A percentile compares a stretch with the other conserved stretches of the same genome.
phyloP scores from a whole-genome alignment of 2,113 vertebrate genomes.

The Chaetorhynchus papuensis region DNA sequence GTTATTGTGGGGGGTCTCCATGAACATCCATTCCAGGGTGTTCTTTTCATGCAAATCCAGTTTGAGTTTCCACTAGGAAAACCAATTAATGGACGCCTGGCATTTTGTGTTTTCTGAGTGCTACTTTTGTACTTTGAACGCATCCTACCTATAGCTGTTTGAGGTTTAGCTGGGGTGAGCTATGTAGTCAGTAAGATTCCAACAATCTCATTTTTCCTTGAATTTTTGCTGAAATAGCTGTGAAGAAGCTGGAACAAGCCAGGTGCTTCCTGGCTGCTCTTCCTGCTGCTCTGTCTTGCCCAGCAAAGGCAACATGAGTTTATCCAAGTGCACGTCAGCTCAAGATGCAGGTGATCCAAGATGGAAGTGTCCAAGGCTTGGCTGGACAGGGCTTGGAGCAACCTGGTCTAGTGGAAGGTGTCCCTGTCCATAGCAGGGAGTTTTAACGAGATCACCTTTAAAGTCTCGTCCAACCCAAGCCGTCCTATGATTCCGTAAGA shows the following conservation, averaged over 20 bases:
- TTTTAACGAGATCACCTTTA: background rate
- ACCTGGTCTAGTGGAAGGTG: background rate
- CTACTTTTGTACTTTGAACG: background rate
- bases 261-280: background rate
- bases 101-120: background rate
- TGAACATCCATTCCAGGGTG: background rate
- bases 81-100: background rate
- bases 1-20: background rate
- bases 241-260: background rate
- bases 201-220: background rate
- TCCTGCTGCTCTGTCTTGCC: background rate
- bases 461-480: background rate
- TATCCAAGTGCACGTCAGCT: background rate
- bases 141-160: background rate
- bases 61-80: background rate
- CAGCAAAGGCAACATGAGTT: background rate
- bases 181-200: background rate
- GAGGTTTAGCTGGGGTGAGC: background rate
- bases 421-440: background rate
- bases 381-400: background rate
- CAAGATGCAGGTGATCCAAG: background rate
- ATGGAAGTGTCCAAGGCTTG: background rate
- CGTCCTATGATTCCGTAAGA: background rate
- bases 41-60: background rate
- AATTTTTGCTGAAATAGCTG: background rate